Base-by-base conservation (phyloP, 2,888 invertebrate species). In the Mythimna vitellina region DNA sequence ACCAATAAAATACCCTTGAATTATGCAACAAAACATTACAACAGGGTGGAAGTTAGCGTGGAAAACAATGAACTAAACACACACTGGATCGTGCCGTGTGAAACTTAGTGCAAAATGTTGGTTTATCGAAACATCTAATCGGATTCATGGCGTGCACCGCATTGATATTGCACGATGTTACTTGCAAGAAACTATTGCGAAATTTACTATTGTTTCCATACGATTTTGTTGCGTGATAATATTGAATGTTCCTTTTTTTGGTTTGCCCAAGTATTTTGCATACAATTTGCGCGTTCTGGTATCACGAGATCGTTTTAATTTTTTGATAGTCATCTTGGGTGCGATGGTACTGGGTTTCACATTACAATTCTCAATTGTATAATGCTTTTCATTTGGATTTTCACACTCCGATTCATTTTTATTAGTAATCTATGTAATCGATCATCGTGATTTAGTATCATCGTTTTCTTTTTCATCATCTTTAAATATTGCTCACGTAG, bases 81-180 rank as follows among this genome's bases (percentile, higher is more conserved):
- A 80, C 79, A 78, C 67, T 71, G 64, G 82, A 88, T 82, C 84
- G 88, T 88, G 89, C 89, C 90, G 90, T 92, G 91, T 89, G 91
- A 92, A 92, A 85, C 87, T 86, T 81, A 67, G 76, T 82, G 76
- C 75, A 87, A 87, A 87, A 86, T 86, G 86, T 84, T 88, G 85
- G 85, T 90, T 91, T 92, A 92, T 93, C 92, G 87, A 86, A 76
- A 78, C 89, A 92, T 92, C 91, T 92, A 91, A 93, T 93, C 92
- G 86, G 87, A 88, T 88, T 88, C 90, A 81, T 88, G 81, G 86
- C 82, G 80, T 87, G 89, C 88, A 86, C 86, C 71, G 89, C 89
- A 89, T 91, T 89, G 91, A 92, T 92, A 91, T 89, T 84, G 88
- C 90, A 90, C 90, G 90, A 88, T 87, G 90, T 89, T 90, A 83